These are phyloP conservation scores for Drosophila peninsularis DNA, from an alignment of 2,888 invertebrate species.

Conservation along the genomic window DNA sequence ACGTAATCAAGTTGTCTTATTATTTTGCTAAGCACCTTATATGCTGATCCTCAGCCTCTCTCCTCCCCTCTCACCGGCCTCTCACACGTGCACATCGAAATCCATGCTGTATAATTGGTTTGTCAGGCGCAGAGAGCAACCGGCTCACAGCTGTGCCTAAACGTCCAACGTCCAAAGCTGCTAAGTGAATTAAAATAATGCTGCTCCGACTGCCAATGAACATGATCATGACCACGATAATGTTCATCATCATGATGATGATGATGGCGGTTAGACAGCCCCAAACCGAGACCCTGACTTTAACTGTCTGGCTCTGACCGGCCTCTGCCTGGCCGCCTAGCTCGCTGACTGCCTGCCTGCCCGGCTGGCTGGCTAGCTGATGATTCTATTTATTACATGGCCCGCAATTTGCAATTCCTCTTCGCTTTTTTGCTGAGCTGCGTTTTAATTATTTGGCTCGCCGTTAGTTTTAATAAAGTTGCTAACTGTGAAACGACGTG, in stretches of 20 bases:
- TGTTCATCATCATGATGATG: constrained; percentile 25
- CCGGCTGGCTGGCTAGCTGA: constrained; percentile 42
- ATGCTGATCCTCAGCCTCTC: constrained; percentile 10
- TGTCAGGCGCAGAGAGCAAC: constrained; percentile 60
- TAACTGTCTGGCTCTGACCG: constrained; percentile 35
- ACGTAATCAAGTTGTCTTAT: constrained; percentile 11
- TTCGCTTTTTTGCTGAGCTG: constrained; percentile 42
- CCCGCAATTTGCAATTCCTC: constrained; percentile 70
- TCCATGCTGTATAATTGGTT: constrained; percentile 71
- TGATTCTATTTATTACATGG: constrained; percentile 77
- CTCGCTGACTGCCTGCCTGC: constrained; percentile 9
- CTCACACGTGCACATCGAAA: constrained; percentile 59
- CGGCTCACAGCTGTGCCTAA: constrained; percentile 49
- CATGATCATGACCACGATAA: constrained; percentile 23
- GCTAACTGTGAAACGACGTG: constrained; percentile 79
- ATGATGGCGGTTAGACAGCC: constrained; percentile 32
- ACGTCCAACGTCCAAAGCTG: constrained; percentile 53
- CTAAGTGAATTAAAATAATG: constrained; percentile 76
- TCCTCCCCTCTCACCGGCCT: not conserved
- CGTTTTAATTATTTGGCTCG: constrained; percentile 73
- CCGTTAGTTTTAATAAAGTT: constrained; percentile 80
- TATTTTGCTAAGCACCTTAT: constrained; percentile 25
- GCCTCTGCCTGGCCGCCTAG: constrained; percentile 7
- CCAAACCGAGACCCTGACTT: constrained; percentile 52
- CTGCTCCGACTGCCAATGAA: constrained; percentile 37